Evolutionary conservation across 1,140 invertebrate genomes (phyloP).

Genomic region (Plutomurus gul): DNA sequence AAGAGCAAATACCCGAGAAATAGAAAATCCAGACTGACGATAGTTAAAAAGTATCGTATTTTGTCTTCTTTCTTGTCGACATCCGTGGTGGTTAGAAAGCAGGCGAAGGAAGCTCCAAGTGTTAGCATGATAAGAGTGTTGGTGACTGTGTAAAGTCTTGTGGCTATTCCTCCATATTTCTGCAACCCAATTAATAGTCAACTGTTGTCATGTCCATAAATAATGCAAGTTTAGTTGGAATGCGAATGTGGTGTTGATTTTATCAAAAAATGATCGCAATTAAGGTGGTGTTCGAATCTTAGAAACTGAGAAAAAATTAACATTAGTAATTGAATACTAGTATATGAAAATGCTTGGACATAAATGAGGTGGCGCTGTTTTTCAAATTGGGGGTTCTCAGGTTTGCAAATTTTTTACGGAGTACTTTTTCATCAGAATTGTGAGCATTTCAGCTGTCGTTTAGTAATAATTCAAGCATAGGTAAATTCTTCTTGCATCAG

Average conservation of each 20-base stretch:
- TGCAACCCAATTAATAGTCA: not conserved
- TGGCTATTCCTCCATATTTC: not conserved
- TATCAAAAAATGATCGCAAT: too few relatives aligned
- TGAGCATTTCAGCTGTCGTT: too few relatives aligned
- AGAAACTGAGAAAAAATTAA: too few relatives aligned
- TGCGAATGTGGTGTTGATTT: too few relatives aligned
- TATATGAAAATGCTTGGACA: not conserved
- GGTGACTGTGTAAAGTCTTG: not conserved
- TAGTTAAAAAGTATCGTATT: not conserved
- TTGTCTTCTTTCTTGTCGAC: not conserved
- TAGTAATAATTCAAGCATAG: too few relatives aligned
- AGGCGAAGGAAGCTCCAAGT: constrained; percentile 18
- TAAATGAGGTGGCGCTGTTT: too few relatives aligned
- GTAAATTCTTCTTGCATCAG: too few relatives aligned
- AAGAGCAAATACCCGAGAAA: not conserved
- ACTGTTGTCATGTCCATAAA: not conserved
- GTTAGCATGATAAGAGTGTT: constrained; percentile 13
- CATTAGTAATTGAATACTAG: not conserved
- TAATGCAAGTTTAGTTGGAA: not conserved
- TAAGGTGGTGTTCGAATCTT: too few relatives aligned
- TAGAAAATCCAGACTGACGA: constrained; percentile 5
- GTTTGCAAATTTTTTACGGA: too few relatives aligned
- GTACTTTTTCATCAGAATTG: too few relatives aligned
- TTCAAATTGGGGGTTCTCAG: too few relatives aligned
- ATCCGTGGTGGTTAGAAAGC: constrained; percentile 7